Evolutionary conservation across 2,888 invertebrate species (phyloP).

Genomic region (Lasioglossum villosulum): DNA sequence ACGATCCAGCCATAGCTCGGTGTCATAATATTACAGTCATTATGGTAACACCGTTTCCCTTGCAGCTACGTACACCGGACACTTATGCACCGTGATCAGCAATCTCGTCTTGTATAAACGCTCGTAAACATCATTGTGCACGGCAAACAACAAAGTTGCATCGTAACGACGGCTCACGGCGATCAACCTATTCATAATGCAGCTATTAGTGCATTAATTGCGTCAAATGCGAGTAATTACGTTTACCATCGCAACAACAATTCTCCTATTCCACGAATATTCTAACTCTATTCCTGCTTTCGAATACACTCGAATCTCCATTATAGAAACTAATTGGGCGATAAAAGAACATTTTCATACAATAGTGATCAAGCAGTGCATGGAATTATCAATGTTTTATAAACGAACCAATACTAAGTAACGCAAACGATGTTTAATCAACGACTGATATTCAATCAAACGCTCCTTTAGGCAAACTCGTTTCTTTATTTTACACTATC

Average conservation of each 20-base stretch:
- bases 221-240: conserved; percentile 20
- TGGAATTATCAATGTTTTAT: too few relatives aligned
- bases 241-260: background rate
- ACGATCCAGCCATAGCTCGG: conserved; percentile 54
- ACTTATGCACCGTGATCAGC: conserved; percentile 53
- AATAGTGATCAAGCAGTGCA: background rate
- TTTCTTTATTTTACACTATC: too few relatives aligned
- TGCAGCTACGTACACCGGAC: conserved; percentile 38
- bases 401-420: too few relatives aligned
- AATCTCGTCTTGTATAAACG: conserved; percentile 63
- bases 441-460: too few relatives aligned
- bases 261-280: background rate
- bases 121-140: conserved; percentile 44
- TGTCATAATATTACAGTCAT: conserved; percentile 72
- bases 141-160: conserved; percentile 44
- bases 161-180: conserved; percentile 42
- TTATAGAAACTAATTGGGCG: background rate
- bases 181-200: conserved; percentile 33
- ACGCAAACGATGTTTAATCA: too few relatives aligned
- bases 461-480: too few relatives aligned
- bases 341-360: background rate
- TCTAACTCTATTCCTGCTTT: background rate
- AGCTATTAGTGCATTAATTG: conserved; percentile 14
- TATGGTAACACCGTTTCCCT: conserved; percentile 62
- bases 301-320: background rate